A percentile compares a stretch with the other conserved stretches of the same genome.
Conservation (phyloP, 1,140 invertebrate species). For the Papilio machaon region DNA sequence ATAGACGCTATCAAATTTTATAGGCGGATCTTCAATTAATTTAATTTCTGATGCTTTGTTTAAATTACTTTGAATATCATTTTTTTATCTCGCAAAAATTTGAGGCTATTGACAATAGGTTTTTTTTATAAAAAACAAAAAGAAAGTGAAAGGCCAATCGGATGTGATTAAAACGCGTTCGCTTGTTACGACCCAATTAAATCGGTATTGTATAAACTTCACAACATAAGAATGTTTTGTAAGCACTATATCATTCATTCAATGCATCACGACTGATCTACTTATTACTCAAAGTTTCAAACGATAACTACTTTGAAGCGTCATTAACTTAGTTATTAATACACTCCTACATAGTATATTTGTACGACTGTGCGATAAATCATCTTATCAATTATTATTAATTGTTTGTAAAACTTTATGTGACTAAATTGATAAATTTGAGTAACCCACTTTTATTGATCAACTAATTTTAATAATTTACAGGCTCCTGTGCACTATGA, state of each 20-base stretch:
- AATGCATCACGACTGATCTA: conserved; percentile 55
- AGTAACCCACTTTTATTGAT: background rate
- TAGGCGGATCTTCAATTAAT: background rate
- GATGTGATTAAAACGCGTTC: conserved; percentile 73
- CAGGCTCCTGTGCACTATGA: conserved; percentile 82
- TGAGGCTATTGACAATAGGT: conserved; percentile 26
- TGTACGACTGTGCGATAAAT: background rate
- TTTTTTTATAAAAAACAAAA: conserved; percentile 50
- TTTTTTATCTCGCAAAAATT: background rate
- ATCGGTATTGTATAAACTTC: conserved; percentile 74
- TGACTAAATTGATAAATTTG: background rate
- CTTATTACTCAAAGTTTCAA: conserved; percentile 19
- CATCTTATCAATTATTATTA: background rate
- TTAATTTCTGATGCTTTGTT: background rate
- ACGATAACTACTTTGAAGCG: conserved; percentile 28
- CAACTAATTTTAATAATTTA: background rate
- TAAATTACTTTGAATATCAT: background rate
- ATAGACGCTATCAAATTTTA: conserved; percentile 7
- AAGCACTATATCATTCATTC: conserved; percentile 57
- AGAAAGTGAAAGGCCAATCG: conserved; percentile 72
- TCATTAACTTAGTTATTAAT: conserved; percentile 10
- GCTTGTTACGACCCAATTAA: conserved; percentile 75
- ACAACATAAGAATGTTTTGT: conserved; percentile 70
- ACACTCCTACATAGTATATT: background rate
- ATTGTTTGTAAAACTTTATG: background rate